phyloP scores from a whole-genome alignment of 2,888 invertebrate species.

The Tanaodytes sp. region DNA sequence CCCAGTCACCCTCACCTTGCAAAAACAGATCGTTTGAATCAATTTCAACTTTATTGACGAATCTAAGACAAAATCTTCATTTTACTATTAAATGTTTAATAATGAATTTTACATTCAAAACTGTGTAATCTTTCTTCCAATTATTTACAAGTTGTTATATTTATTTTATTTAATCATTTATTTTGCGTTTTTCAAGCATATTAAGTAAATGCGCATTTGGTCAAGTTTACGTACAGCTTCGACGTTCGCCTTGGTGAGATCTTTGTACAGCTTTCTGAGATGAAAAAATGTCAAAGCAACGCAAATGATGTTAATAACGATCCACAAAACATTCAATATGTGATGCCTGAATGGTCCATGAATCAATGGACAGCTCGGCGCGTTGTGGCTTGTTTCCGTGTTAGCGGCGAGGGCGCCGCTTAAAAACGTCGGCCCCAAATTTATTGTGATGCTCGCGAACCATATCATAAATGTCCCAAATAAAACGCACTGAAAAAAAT shows the following conservation, averaged over 20 bases:
- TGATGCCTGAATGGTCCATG: slow-evolving; percentile 92
- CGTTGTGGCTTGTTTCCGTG: slow-evolving; percentile 83
- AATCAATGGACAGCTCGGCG: slow-evolving; percentile 88
- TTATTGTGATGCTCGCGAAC: slow-evolving; percentile 93
- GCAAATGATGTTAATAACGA: slow-evolving; percentile 88
- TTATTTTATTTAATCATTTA: too few species aligned
- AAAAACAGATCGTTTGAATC: slow-evolving; percentile 8
- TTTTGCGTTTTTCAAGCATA: not conserved
- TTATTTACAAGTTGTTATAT: too few species aligned
- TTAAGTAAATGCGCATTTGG: slow-evolving; percentile 74
- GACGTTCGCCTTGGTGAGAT: slow-evolving; percentile 87
- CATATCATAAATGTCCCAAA: slow-evolving; percentile 95
- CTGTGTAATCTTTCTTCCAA: too few species aligned
- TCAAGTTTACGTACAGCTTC: too few species aligned
- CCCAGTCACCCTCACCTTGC: slow-evolving; percentile 81
- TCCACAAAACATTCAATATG: slow-evolving; percentile 92
- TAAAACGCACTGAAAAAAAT: slow-evolving; percentile 84
- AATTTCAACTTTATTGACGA: too few species aligned
- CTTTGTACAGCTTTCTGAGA: slow-evolving; percentile 85
- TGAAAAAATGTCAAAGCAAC: slow-evolving; percentile 88
- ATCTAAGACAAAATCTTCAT: too few species aligned
- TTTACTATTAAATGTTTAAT: too few species aligned
- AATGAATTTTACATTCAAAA: too few species aligned
- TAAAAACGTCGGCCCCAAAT: slow-evolving; percentile 90
- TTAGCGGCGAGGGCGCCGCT: slow-evolving; percentile 88